Conservation (phyloP, 30 jellyfish, hydroid and myxozoan species). For the Aurelia aurita region DNA sequence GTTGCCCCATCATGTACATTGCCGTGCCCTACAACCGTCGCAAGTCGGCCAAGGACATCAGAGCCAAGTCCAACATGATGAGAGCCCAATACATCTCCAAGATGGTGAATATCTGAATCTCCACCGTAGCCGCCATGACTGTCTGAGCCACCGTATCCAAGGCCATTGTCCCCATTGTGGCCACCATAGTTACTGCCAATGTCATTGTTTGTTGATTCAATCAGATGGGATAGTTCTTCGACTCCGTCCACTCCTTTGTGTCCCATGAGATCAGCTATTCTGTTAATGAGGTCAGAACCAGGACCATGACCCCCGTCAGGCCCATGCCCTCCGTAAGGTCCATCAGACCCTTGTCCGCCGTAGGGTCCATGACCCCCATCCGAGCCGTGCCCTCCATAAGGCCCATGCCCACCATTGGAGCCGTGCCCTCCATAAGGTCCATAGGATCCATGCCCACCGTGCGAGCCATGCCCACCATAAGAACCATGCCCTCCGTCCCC, state of each 20-base stretch:
- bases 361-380: constrained; percentile 19
- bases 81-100: constrained; percentile 30
- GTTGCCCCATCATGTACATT: constrained; percentile 77
- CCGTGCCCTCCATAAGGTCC: constrained; percentile 42
- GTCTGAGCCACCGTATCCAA: constrained; percentile 19
- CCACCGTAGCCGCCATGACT: constrained; percentile 36
- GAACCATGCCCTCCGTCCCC: constrained; percentile 16
- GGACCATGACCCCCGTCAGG: constrained; percentile 39
- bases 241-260: constrained; percentile 26
- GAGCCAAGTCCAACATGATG: constrained; percentile 49
- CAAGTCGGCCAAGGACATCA: constrained; percentile 56
- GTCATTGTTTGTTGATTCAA: constrained; percentile 28
- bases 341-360: constrained; percentile 42
- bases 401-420: constrained; percentile 31
- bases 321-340: constrained; percentile 27
- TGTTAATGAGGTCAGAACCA: neutral
- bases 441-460: constrained; percentile 22
- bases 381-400: constrained; percentile 38
- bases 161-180: constrained; percentile 21
- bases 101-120: constrained; percentile 37
- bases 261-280: constrained; percentile 19
- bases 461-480: neutral
- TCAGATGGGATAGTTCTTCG: constrained; percentile 29
- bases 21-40: constrained; percentile 86
- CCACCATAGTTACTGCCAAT: constrained; percentile 51